Percentiles rank a stretch among this genome's conserved stretches.
Conservation (phyloP, 2,888 invertebrate species). For the Salpingus planirostris region DNA sequence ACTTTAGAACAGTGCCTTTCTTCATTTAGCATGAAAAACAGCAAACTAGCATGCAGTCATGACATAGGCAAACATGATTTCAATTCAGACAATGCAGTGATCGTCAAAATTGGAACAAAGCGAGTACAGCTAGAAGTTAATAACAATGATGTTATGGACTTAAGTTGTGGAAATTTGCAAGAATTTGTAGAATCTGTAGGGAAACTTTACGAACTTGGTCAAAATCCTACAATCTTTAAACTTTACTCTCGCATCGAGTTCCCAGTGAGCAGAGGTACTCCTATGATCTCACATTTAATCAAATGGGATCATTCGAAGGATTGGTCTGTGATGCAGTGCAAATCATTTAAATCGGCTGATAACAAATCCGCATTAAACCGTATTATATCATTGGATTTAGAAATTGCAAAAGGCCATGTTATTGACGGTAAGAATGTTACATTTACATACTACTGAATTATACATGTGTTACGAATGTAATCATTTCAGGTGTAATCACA, state of each 20-base stretch:
- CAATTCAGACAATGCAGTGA: too few relatives aligned
- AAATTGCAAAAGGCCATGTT: conserved; percentile 62
- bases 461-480: neutral
- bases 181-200: conserved; percentile 3
- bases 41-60: neutral
- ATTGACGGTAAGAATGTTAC: conserved; percentile 68
- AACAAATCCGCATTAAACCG: conserved; percentile 47
- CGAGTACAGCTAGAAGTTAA: too few relatives aligned
- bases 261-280: conserved; percentile 66
- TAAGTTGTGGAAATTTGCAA: too few relatives aligned
- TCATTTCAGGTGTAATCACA: conserved; percentile 57
- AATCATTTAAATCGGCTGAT: conserved; percentile 49
- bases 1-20: too few relatives aligned
- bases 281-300: conserved; percentile 58
- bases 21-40: neutral
- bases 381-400: conserved; percentile 51
- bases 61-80: too few relatives aligned
- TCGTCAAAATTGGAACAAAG: too few relatives aligned
- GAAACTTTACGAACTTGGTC: conserved; percentile 69
- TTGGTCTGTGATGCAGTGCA: conserved; percentile 53
- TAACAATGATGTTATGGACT: too few relatives aligned
- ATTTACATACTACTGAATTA: conserved; percentile 20
- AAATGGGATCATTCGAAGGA: conserved; percentile 80
- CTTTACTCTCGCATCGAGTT: conserved; percentile 68
- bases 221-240: conserved; percentile 63